A percentile compares a stretch with the other conserved stretches of the same genome.
phyloP scores from a whole-genome alignment of 2,113 vertebrate species.

The Lonchura striata region DNA sequence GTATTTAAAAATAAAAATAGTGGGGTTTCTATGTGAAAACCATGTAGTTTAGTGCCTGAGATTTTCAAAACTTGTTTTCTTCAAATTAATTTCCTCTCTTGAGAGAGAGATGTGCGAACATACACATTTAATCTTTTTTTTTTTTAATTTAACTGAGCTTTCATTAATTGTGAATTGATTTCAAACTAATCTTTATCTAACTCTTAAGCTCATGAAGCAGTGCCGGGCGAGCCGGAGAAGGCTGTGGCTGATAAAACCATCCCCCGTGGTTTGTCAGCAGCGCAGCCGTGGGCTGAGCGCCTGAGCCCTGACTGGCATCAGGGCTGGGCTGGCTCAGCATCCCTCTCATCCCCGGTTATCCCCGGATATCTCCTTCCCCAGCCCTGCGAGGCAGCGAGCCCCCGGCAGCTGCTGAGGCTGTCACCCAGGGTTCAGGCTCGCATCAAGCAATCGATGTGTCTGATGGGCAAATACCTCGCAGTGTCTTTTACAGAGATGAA shows the following conservation, averaged over 20 bases:
- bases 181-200: neutral
- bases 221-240: accelerated
- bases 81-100: neutral
- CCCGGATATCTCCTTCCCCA: neutral
- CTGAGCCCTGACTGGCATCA: neutral
- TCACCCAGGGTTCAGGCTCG: neutral
- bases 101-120: neutral
- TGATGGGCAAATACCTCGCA: neutral
- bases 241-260: neutral
- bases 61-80: neutral
- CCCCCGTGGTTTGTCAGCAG: accelerated
- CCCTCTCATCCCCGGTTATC: neutral
- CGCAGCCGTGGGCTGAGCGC: accelerated
- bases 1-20: accelerated
- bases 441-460: neutral
- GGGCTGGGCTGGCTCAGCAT: neutral
- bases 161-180: neutral
- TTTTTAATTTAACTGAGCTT: neutral
- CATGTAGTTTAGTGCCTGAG: neutral
- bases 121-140: neutral
- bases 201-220: neutral
- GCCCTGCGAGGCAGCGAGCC: neutral
- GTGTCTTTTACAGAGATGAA: slow-evolving; percentile 6
- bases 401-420: neutral
- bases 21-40: accelerated